Conservation (phyloP, 2,888 invertebrate genomes). For the Leptopilina syphax region DNA sequence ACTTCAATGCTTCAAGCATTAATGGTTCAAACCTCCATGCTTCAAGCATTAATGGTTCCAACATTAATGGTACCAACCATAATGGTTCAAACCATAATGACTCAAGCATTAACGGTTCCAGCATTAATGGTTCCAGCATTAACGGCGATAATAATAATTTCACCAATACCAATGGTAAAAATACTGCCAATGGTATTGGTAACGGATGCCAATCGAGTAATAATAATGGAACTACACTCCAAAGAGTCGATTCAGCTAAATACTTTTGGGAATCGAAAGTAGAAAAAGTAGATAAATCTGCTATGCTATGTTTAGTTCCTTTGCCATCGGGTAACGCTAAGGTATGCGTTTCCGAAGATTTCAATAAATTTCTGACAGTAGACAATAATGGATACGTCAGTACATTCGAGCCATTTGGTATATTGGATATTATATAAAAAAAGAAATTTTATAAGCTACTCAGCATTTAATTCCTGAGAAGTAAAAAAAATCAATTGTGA, state of each 20-base stretch:
- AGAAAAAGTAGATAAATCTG: constrained; percentile 63
- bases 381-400: constrained; percentile 71
- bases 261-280: constrained; percentile 67
- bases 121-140: constrained; percentile 35
- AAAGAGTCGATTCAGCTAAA: constrained; percentile 12
- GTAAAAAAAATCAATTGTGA: constrained; percentile 26
- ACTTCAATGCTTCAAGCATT: constrained; percentile 34
- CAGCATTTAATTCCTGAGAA: constrained; percentile 26
- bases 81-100: constrained; percentile 25
- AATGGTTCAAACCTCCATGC: not conserved
- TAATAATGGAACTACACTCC: constrained; percentile 6
- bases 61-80: constrained; percentile 13
- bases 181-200: constrained; percentile 16
- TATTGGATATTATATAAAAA: constrained; percentile 30
- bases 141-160: constrained; percentile 24
- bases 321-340: constrained; percentile 67
- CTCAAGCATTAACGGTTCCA: constrained; percentile 13
- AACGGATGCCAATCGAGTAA: constrained; percentile 25
- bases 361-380: constrained; percentile 71
- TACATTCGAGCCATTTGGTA: constrained; percentile 63
- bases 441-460: constrained; percentile 11
- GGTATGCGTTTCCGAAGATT: constrained; percentile 70
- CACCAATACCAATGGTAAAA: constrained; percentile 24
- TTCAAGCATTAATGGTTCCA: not conserved
- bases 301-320: constrained; percentile 66